Base-by-base conservation (phyloP, 2,797 vertebrate genomes). In the Synanceia verrucosa region DNA sequence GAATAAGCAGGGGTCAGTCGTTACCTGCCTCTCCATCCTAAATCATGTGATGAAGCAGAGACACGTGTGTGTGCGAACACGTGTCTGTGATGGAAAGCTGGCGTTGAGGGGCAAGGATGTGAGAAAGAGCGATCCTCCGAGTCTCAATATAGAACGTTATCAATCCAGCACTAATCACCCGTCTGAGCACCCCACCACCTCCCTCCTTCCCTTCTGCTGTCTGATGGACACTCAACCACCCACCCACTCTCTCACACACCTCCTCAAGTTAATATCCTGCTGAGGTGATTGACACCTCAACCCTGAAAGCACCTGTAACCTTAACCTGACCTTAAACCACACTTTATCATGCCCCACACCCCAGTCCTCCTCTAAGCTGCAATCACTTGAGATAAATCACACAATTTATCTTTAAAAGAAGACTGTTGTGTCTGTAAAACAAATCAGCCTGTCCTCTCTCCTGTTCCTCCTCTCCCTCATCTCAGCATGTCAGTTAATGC, bases 121-220 rank as follows among this genome's bases (percentile, higher is more conserved):
- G 83, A 75, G 81, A 76, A 61, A 73, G 78, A 88, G 76, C 14
- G 81, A 80, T 84, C 83, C 80, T 83, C 78, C 1, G 64, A 72
- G 70, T 91, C 90, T 85, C 57, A 31, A 90, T 90, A 89, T 89
- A 92, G 90, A 93, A 83, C 52, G 56, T 86, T 88, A 89, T 92
- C 89, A 89, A 90, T 92, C 88, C 86, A 75, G 65, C 75, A 74
- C 85, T 88, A 86, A 88, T 88, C 82, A 85, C 80, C 79, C 55
- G 50, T 81, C 86, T 76, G 62, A 77, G 37, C 53, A 3, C 41
- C 24, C 37, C 16, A 16, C 41, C 14, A 19, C 41, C 16, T 29
- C 55, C 44, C 76, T 34, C 48, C 31, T 24, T 31, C 13, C 77
- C 64, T 47, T 62, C 77, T 62, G 52, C 21, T 65, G 60, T 79